Evolutionary conservation across 2,113 vertebrate species (phyloP).

Genomic region (Poeciliopsis prolifica): DNA sequence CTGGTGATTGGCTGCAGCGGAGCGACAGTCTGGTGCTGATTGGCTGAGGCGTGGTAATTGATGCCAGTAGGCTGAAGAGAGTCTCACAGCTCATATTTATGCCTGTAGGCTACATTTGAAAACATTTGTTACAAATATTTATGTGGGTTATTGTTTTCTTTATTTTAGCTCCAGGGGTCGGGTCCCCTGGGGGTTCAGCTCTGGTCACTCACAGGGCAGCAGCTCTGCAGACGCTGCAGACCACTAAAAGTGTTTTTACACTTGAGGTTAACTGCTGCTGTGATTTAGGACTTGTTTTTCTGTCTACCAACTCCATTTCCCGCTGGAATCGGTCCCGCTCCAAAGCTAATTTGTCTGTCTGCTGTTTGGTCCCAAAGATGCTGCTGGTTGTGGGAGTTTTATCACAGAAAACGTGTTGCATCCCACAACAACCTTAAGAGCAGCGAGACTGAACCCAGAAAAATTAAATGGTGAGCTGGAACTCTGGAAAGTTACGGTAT

Average conservation of each 20-base stretch:
- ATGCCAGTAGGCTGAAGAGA: too few relatives aligned
- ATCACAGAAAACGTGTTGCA: constrained; percentile 17
- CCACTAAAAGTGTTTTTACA: background rate
- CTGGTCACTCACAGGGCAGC: background rate
- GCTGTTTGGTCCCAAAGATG: constrained; percentile 5
- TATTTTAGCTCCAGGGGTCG: too few relatives aligned
- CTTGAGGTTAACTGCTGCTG: background rate
- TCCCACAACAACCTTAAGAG: background rate
- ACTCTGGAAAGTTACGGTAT: background rate
- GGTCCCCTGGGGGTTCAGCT: background rate
- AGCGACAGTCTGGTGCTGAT: too few relatives aligned
- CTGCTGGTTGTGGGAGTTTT: constrained; percentile 16
- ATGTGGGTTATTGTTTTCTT: too few relatives aligned
- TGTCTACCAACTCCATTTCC: background rate
- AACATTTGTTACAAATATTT: too few relatives aligned
- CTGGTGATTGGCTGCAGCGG: too few relatives aligned
- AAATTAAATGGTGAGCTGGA: constrained; percentile 11
- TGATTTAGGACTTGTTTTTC: constrained; percentile 1
- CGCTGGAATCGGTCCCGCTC: background rate
- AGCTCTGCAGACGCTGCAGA: background rate
- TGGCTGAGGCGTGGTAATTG: too few relatives aligned
- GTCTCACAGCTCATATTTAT: too few relatives aligned
- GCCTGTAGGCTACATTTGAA: too few relatives aligned
- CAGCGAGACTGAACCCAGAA: background rate
- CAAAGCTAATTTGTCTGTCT: background rate